These are phyloP conservation scores for Mastomys coucha DNA, from an alignment of 2,113 vertebrate species.

Conservation along the genomic window DNA sequence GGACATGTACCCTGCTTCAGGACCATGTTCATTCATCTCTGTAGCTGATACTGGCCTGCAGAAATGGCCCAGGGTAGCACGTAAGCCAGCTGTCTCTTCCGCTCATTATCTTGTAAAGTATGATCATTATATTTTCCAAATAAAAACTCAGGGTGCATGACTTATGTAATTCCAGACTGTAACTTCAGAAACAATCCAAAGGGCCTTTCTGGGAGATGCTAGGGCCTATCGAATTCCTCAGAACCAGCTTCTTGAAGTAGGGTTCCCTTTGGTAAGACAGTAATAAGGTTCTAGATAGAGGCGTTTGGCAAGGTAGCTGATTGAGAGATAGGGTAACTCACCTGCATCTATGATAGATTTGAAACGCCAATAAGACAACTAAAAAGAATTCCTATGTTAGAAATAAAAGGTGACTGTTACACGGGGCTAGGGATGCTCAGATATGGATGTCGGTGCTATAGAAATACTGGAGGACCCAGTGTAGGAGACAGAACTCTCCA, in stretches of 20 bases:
- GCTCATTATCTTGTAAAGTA: neutral
- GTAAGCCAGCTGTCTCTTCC: conserved; percentile 15
- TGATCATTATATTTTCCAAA: conserved; percentile 66
- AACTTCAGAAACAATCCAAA: neutral
- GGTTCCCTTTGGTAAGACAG: neutral
- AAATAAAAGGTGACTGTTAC: neutral
- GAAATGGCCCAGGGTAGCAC: conserved; percentile 10
- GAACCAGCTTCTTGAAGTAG: neutral
- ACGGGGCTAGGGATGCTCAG: neutral
- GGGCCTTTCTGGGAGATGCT: neutral
- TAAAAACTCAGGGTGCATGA: neutral
- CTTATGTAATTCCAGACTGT: neutral
- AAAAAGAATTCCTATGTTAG: neutral
- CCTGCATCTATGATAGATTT: neutral
- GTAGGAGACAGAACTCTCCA: neutral
- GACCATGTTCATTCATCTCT: neutral
- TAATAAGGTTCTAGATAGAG: neutral
- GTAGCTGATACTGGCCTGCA: neutral
- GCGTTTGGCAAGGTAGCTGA: neutral
- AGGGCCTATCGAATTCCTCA: neutral
- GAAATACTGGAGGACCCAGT: neutral
- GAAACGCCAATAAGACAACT: neutral
- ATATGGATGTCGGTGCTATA: neutral
- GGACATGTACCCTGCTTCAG: neutral
- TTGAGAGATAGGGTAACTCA: neutral